These are phyloP conservation scores for Rhizomys pruinosus DNA, from an alignment of 2,113 vertebrate genomes.

Conservation along the genomic window DNA sequence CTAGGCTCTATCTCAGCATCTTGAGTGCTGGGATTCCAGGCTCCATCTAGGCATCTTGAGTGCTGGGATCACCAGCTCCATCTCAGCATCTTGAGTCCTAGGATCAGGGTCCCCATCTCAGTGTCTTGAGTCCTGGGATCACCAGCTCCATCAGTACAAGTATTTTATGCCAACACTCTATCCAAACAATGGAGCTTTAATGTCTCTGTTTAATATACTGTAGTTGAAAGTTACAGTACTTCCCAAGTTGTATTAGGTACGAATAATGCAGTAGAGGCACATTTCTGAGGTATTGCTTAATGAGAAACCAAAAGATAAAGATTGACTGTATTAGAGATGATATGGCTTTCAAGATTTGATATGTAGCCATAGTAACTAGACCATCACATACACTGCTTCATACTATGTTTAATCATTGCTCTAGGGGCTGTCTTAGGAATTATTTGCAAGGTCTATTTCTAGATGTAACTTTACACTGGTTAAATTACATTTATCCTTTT, in stretches of 20 bases:
- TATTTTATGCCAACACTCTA: background rate
- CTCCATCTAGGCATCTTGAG: no score
- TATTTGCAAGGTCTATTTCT: slow-evolving; percentile 20
- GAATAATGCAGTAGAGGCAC: background rate
- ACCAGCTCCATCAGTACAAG: background rate
- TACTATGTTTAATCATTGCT: background rate
- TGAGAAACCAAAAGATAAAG: background rate
- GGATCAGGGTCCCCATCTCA: no score
- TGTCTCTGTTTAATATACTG: background rate
- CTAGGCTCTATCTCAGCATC: no score
- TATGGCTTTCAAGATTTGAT: background rate
- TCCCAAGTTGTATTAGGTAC: background rate
- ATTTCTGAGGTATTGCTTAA: background rate
- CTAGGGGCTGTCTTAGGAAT: background rate
- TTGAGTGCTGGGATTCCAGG: no score
- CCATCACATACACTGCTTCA: background rate
- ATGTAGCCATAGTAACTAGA: background rate
- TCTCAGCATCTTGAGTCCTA: no score
- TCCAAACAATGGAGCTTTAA: background rate
- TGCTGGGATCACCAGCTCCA: no score
- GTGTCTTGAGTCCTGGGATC: no score
- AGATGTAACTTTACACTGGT: slow-evolving; percentile 9
- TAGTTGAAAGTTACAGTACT: background rate
- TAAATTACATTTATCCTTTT: background rate
- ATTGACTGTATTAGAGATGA: background rate